A percentile compares a stretch with the other conserved stretches of the same genome.
These are phyloP conservation scores for Pogonomyrmex barbatus DNA, from an alignment of 1,140 invertebrate species.

Conservation along the genomic window DNA sequence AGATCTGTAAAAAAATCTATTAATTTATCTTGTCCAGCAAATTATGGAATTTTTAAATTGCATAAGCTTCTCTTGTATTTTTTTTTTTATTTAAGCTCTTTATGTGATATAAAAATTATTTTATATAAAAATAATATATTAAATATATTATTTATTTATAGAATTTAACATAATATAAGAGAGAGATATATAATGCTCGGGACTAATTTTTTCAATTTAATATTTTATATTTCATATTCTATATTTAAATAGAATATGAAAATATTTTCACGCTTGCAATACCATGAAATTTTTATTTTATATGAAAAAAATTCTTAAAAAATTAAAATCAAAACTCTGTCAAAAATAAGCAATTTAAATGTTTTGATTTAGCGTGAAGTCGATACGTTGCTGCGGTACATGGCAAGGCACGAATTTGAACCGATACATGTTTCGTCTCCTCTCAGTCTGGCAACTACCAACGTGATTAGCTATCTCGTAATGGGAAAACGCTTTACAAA, in stretches of 20 bases:
- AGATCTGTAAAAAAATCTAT: neutral
- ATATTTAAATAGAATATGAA: neutral
- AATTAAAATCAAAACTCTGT: neutral
- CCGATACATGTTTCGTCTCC: conserved; percentile 90
- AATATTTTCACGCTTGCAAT: neutral
- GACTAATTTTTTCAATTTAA: neutral
- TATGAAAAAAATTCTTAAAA: neutral
- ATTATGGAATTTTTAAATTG: neutral
- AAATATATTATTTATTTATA: neutral
- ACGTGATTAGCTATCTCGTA: conserved; percentile 96
- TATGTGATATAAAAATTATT: neutral
- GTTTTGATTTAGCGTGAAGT: conserved; percentile 90
- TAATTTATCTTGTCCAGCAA: neutral
- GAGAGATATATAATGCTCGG: neutral
- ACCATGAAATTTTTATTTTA: neutral
- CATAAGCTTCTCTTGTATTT: neutral
- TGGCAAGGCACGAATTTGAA: conserved; percentile 87
- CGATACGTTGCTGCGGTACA: conserved; percentile 89
- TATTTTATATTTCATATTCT: neutral
- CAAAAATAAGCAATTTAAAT: conserved; percentile 14
- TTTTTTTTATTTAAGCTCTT: neutral
- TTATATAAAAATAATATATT: neutral
- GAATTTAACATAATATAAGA: neutral
- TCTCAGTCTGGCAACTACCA: conserved; percentile 93
- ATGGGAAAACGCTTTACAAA: conserved; percentile 95